These are phyloP conservation scores for Spermophilus dauricus DNA, from an alignment of 2,113 vertebrate genomes.

Conservation along the genomic window DNA sequence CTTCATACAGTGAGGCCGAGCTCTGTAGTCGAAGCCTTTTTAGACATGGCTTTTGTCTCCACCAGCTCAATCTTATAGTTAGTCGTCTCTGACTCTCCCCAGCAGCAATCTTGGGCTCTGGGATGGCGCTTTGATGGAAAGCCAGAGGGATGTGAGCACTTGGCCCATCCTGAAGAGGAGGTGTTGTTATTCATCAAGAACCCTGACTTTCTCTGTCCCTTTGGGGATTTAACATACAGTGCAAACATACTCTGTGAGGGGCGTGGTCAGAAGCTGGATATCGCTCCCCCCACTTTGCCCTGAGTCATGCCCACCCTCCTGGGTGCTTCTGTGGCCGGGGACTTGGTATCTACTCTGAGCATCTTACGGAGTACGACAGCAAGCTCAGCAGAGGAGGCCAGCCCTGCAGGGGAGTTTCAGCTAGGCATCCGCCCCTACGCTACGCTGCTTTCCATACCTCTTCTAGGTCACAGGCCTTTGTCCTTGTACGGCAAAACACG, in stretches of 20 bases:
- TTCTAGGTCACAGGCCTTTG: neutral
- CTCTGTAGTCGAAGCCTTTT: too few relatives aligned
- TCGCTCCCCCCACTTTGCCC: accelerated
- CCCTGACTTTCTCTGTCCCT: neutral
- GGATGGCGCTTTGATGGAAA: neutral
- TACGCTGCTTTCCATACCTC: neutral
- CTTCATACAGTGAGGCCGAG: too few relatives aligned
- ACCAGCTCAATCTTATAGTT: neutral
- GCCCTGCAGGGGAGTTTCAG: accelerated
- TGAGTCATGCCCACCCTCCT: accelerated
- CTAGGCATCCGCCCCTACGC: neutral
- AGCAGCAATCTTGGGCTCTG: neutral
- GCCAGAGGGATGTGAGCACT: accelerated
- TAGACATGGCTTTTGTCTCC: neutral
- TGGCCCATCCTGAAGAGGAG: neutral
- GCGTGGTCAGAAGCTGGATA: accelerated
- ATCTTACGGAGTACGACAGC: neutral
- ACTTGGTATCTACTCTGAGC: neutral
- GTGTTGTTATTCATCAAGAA: neutral
- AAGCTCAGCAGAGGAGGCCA: neutral
- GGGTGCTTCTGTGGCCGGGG: accelerated
- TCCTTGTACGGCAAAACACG: neutral
- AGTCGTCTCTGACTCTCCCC: neutral
- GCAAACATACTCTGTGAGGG: neutral
- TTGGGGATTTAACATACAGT: neutral